A percentile compares a stretch with the other conserved stretches of the same genome.
These are phyloP conservation scores for Ctenodactylus gundi DNA, from an alignment of 2,113 vertebrate species.

Conservation along the genomic window DNA sequence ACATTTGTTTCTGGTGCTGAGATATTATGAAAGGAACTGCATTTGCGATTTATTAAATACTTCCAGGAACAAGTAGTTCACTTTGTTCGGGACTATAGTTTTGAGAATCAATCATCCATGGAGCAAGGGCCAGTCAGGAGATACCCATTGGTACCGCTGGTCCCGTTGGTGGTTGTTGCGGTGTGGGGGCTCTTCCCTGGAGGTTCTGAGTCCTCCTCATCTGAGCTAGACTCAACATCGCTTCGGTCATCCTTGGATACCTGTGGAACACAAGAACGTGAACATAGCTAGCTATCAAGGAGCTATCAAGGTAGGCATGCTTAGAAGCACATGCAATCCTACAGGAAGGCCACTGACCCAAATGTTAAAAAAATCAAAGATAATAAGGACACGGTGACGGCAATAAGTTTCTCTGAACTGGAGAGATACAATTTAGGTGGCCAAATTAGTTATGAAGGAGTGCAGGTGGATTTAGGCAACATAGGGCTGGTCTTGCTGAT, in stretches of 20 bases:
- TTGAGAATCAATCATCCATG: conserved; percentile 90
- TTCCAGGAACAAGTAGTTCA: conserved; percentile 89
- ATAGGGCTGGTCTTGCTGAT: not conserved
- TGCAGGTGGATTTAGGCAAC: not conserved
- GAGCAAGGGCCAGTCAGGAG: conserved; percentile 88
- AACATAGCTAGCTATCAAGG: not conserved
- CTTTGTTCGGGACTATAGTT: conserved; percentile 83
- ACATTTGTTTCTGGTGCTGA: conserved; percentile 83
- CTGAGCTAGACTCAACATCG: conserved; percentile 97
- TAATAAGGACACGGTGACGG: not conserved
- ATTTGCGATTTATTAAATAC: conserved; percentile 89
- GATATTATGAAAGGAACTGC: conserved; percentile 85
- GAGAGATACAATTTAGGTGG: not conserved
- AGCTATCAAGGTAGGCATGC: not conserved
- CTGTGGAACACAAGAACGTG: conserved; percentile 80
- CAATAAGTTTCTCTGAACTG: not conserved
- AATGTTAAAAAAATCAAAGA: not conserved
- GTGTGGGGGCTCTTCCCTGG: conserved; percentile 88
- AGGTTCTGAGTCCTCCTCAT: conserved; percentile 91
- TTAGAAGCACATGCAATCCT: not conserved
- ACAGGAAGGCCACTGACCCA: not conserved
- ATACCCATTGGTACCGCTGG: conserved; percentile 94
- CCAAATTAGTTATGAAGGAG: not conserved
- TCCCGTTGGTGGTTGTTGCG: conserved; percentile 89
- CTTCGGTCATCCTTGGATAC: conserved; percentile 96